phyloP scores from a whole-genome alignment of 2,888 invertebrate species.

The Chrysomela aeneicollis region DNA sequence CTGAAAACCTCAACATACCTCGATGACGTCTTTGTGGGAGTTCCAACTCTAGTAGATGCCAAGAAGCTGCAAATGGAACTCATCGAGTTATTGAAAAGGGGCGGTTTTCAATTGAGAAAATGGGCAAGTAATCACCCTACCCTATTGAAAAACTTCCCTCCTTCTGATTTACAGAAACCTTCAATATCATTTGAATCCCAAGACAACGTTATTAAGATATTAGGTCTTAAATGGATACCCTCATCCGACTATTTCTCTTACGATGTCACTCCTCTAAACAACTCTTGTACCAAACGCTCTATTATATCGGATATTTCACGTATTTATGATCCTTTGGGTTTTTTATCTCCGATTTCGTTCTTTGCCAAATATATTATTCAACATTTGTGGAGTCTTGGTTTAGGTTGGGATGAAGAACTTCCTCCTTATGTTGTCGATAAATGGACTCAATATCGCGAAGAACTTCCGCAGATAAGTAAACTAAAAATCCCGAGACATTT shows the following conservation, averaged over 20 bases:
- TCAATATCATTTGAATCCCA: neutral
- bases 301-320: slow-evolving; percentile 13
- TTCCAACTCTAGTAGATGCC: neutral
- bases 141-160: neutral
- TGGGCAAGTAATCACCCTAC: neutral
- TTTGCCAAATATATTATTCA: slow-evolving; percentile 29
- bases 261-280: neutral
- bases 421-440: neutral
- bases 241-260: neutral
- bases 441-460: too few species aligned
- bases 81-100: neutral
- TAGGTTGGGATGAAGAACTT: slow-evolving; percentile 30
- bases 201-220: neutral
- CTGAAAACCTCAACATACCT: neutral
- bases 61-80: neutral
- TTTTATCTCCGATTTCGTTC: slow-evolving; percentile 14
- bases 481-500: too few species aligned
- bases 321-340: slow-evolving; percentile 21
- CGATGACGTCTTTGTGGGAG: too few species aligned
- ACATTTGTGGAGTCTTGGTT: slow-evolving; percentile 20
- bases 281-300: slow-evolving; percentile 11
- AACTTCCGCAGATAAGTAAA: too few species aligned
- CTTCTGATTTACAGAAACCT: neutral
- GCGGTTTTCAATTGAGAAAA: neutral
- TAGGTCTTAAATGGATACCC: neutral